A percentile compares a stretch with the other conserved stretches of the same genome.
These are phyloP conservation scores for Pollimyrus isidori DNA, from an alignment of 2,113 vertebrate genomes.

Conservation along the genomic window DNA sequence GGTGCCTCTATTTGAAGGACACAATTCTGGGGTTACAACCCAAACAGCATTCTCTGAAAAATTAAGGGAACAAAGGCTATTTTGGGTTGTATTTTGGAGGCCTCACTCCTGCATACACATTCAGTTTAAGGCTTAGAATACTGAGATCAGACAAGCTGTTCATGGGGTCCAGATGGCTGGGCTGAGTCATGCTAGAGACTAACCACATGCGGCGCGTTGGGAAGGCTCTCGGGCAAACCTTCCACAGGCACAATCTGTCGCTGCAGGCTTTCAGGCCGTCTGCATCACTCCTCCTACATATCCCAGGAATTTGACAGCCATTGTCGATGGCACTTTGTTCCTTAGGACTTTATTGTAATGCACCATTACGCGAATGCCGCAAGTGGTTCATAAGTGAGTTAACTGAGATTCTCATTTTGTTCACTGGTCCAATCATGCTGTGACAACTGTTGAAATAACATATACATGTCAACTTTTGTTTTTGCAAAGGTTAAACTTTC, in stretches of 20 bases:
- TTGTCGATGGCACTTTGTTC: not conserved
- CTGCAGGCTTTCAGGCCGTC: not conserved
- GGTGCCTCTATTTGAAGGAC: not conserved
- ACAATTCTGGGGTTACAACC: not conserved
- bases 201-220: not conserved
- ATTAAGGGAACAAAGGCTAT: not conserved
- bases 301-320: not conserved
- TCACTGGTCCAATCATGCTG: not conserved
- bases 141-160: not conserved
- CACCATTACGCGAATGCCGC: not conserved
- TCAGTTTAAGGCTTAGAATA: not conserved
- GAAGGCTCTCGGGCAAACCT: not conserved
- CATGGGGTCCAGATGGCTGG: not conserved
- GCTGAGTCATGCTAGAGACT: slow-evolving; percentile 1
- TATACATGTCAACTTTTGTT: not conserved
- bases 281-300: not conserved
- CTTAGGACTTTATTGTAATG: not conserved
- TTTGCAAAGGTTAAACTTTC: not conserved
- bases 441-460: not conserved
- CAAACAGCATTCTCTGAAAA: not conserved
- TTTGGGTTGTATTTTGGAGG: not conserved
- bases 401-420: not conserved
- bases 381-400: not conserved
- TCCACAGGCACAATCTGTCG: not conserved
- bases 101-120: not conserved